Base-by-base conservation (phyloP, 2,797 vertebrate genomes). In the Phoeniculus purpureus region DNA sequence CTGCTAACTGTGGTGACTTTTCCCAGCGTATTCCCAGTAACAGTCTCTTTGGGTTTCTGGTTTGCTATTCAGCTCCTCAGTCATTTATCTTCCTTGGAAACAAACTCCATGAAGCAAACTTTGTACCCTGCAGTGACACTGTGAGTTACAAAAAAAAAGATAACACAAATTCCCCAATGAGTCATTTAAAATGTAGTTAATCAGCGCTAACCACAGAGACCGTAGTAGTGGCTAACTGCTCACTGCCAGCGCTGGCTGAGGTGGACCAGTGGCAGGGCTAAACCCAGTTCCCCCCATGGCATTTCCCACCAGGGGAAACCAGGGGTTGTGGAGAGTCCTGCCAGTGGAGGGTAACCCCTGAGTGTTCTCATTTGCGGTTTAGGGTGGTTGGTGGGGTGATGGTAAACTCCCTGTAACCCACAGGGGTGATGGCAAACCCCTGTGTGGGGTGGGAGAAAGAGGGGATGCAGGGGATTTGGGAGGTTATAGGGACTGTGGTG, bases 161-260 rank as follows among this genome's bases (percentile, higher is more conserved):
- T 7, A 73, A 51, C 22, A 62, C 83, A 87, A 89, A 74, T 50
- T 85, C 82, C 89, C 85, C 70, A 58, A 3, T 92, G 93, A 92
- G 87, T 91, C 87, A 94, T 64, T 87, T 81, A 64, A 88, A 84
- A 90, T 71, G 47, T 47, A 90, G 79, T 94, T 88, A 84, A 92
- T 77, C 75, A 92, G n/a, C 81, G 94, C 86, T 71, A 91, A 82
- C 72, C 54, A 82, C 64, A 56, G 86, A 85, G 50, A 50, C 0
- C 1, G n/a, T 29, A 73, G 75, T 88, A 83, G 71, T 84, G 74
- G 73, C 86, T 72, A 55, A 73, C 66, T 92, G 29, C 85, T 87
- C 47, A 72, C 55, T 89, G 72, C 48, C 2, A 0, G 7, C 52
- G 31, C 34, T 8, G 10, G 55, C 25, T 0, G 0, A 31, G 50